Conservation (phyloP, 1,140 invertebrate genomes). For the Meloidogyne chitwoodi region DNA sequence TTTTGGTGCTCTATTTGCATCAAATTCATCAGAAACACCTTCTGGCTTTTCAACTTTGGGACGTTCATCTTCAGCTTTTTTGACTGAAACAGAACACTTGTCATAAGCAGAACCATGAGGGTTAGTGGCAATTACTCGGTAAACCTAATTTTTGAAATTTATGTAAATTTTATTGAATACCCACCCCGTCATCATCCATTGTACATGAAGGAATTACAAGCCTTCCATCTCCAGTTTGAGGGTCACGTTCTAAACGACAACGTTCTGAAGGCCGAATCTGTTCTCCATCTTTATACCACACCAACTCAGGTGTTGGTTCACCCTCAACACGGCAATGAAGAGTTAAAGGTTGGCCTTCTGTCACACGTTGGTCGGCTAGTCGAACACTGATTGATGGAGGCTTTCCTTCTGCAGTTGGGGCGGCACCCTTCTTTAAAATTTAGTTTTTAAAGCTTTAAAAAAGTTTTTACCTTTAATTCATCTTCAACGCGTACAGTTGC, state of each 20-base stretch:
- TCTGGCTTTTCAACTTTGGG: constrained; percentile 8
- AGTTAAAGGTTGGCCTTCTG: constrained; percentile 57
- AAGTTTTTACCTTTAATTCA: constrained; percentile 7
- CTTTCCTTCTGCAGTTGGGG: neutral
- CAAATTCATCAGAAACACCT: constrained; percentile 26
- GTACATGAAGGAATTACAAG: constrained; percentile 52
- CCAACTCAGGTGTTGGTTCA: constrained; percentile 44
- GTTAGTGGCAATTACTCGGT: constrained; percentile 58
- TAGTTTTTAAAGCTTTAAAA: neutral
- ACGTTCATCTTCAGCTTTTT: constrained; percentile 28
- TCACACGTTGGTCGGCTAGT: constrained; percentile 53
- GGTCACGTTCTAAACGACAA: constrained; percentile 40
- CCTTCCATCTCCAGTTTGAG: constrained; percentile 48
- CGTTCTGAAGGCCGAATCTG: constrained; percentile 52
- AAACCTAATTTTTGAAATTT: constrained; percentile 18
- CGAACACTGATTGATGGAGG: constrained; percentile 40
- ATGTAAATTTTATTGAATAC: neutral
- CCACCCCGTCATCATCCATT: constrained; percentile 54
- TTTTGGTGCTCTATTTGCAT: constrained; percentile 53
- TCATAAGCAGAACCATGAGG: constrained; percentile 55
- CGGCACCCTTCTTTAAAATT: neutral
- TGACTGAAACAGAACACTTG: constrained; percentile 56
- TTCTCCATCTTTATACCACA: constrained; percentile 60
- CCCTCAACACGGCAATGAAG: constrained; percentile 55
- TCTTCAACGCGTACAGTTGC: constrained; percentile 63